Evolutionary conservation across 1,140 invertebrate genomes (phyloP).

Genomic region (Leptinotarsa texana): DNA sequence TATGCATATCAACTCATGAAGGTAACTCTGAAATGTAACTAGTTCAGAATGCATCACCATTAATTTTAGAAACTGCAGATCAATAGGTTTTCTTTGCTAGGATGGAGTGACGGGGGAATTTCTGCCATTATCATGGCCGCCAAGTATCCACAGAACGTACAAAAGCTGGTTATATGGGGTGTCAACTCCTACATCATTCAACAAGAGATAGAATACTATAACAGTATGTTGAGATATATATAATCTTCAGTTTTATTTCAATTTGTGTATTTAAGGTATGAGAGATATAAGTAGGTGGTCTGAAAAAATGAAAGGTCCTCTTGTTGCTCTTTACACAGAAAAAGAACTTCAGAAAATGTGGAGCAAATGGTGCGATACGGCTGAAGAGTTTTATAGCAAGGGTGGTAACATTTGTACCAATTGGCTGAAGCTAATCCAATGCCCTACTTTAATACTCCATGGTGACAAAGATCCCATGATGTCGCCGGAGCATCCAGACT

Average conservation of each 20-base stretch:
- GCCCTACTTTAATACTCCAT: slow-evolving; percentile 80
- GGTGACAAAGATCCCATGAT: slow-evolving; percentile 81
- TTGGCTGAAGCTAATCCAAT: slow-evolving; percentile 65
- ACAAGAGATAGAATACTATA: slow-evolving; percentile 68
- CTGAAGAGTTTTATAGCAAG: slow-evolving; percentile 61
- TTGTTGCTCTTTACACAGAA: slow-evolving; percentile 76
- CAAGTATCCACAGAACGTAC: slow-evolving; percentile 66
- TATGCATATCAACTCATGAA: slow-evolving; percentile 73
- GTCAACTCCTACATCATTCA: slow-evolving; percentile 74
- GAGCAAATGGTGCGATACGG: slow-evolving; percentile 73
- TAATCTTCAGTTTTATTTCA: background rate
- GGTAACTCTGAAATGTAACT: slow-evolving; percentile 53
- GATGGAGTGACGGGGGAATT: slow-evolving; percentile 90
- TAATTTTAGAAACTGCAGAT: slow-evolving; percentile 47
- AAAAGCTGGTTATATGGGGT: slow-evolving; percentile 79
- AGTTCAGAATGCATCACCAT: too few species aligned
- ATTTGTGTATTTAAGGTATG: slow-evolving; percentile 55
- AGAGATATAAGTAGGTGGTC: slow-evolving; percentile 80
- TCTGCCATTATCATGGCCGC: slow-evolving; percentile 75
- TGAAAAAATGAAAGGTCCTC: slow-evolving; percentile 71
- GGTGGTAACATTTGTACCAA: slow-evolving; percentile 74
- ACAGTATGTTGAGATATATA: slow-evolving; percentile 56
- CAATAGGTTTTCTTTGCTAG: slow-evolving; percentile 75
- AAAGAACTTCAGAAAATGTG: slow-evolving; percentile 72
- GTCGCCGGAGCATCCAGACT: slow-evolving; percentile 69